Evolutionary conservation across 1,140 invertebrate species (phyloP).

Genomic region (Monochamus saltuarius): DNA sequence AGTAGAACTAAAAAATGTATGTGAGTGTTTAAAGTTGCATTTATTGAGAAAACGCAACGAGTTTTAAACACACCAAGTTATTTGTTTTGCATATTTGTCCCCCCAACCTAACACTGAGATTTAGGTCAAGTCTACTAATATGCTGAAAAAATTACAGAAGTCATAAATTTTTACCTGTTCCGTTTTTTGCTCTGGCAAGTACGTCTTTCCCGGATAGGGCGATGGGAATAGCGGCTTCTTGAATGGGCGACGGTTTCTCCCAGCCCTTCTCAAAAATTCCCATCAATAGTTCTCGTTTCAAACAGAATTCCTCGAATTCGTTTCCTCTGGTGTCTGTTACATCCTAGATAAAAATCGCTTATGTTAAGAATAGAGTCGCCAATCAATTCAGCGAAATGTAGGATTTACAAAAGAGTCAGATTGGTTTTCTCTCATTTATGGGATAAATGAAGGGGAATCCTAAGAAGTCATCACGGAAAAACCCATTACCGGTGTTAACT

Average conservation of each 20-base stretch:
- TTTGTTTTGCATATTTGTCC: slow-evolving; percentile 37
- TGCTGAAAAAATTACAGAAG: slow-evolving; percentile 10
- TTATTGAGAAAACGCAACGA: too few species aligned
- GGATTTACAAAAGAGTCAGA: slow-evolving; percentile 26
- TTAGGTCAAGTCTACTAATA: slow-evolving; percentile 29
- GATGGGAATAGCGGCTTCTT: slow-evolving; percentile 98
- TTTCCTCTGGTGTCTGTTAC: slow-evolving; percentile 99
- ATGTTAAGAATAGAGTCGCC: neutral
- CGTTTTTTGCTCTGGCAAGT: slow-evolving; percentile 98
- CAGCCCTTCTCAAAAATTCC: slow-evolving; percentile 99
- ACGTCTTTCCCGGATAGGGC: slow-evolving; percentile 97
- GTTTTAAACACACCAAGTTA: slow-evolving; percentile 23
- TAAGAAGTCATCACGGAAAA: slow-evolving; percentile 39
- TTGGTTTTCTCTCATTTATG: slow-evolving; percentile 43
- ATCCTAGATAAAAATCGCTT: slow-evolving; percentile 68
- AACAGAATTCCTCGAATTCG: slow-evolving; percentile 99
- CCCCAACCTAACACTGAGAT: slow-evolving; percentile 27
- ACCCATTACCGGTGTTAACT: neutral
- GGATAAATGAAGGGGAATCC: slow-evolving; percentile 48
- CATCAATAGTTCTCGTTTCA: slow-evolving; percentile 97
- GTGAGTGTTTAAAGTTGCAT: slow-evolving; percentile 13
- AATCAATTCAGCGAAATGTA: neutral
- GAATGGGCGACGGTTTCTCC: slow-evolving; percentile 99
- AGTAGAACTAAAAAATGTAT: slow-evolving; percentile 11
- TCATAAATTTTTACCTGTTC: slow-evolving; percentile 71